These are phyloP conservation scores for Hymenopus coronatus DNA, from an alignment of 2,888 invertebrate species.

Conservation along the genomic window DNA sequence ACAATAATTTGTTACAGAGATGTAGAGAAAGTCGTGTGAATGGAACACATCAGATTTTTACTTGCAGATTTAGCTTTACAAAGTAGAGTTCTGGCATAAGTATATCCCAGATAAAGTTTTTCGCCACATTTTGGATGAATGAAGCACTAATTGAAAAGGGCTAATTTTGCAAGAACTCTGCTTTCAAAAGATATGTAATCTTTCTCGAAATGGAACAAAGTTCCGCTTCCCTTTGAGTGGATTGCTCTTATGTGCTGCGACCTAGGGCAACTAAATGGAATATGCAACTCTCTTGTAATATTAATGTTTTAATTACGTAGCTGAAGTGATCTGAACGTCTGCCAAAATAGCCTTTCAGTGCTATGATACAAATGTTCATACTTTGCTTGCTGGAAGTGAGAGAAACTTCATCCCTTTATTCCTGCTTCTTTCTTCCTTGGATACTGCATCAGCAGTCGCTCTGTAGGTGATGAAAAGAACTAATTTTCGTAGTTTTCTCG, in stretches of 20 bases:
- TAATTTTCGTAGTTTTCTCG: too few species aligned
- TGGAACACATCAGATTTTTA: too few species aligned
- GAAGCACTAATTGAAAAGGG: too few species aligned
- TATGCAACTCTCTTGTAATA: not conserved
- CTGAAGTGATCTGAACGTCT: not conserved
- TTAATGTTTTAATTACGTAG: not conserved
- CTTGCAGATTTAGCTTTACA: too few species aligned
- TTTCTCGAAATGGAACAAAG: not conserved
- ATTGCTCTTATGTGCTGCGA: not conserved
- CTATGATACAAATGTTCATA: not conserved
- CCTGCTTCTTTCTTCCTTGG: not conserved
- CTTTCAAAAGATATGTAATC: not conserved
- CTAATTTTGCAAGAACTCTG: not conserved
- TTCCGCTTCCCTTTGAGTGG: not conserved
- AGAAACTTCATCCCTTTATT: not conserved
- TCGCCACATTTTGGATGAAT: too few species aligned
- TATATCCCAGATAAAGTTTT: too few species aligned
- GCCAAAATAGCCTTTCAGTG: not conserved
- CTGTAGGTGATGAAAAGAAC: too few species aligned
- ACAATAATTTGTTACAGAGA: too few species aligned
- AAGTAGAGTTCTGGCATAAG: too few species aligned
- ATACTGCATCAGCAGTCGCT: not conserved
- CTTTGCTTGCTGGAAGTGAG: not conserved
- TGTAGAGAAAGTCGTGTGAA: too few species aligned
- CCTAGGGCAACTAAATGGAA: not conserved